Base-by-base conservation (phyloP, 2,888 invertebrate genomes). In the Oxystoma pomonae region DNA sequence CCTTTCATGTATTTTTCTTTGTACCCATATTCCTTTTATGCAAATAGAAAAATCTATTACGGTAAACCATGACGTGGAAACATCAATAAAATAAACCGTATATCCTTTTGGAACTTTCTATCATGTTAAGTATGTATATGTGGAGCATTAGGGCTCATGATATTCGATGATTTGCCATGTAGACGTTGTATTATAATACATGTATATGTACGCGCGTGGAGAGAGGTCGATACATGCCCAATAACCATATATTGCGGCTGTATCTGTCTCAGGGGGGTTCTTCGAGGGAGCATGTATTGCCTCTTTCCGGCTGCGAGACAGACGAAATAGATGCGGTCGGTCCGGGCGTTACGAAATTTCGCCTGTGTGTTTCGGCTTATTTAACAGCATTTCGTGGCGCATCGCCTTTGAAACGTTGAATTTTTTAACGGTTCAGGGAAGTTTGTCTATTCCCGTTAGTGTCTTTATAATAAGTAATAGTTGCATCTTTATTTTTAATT, bases 201-300 rank as follows among this genome's bases (percentile, higher is more conserved):
- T 73, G 72, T 69, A 74, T 72, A 59, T 62, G 58, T 58, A 5
- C 53, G 53, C 7, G n/a, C n/a, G 19, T n/a, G 55, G 73, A 67
- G 68, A 69, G 12, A 74, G 73, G 72, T 71, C 77, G 76, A 78
- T 77, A 76, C 73, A 75, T 76, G 76, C 74, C 75, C 77, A 77
- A 78, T 77, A 77, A 78, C 77, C 78, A 77, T 77, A 78, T 76
- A 78, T 78, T 73, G 75, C 73, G 74, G 68, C 73, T 73, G 73
- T 77, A 77, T 78, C 75, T 76, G 76, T 76, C 78, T 75, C 76
- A 65, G 60, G 77, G 76, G 77, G 73, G 71, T 7, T 35, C 35
- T 35, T 35, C 35, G 69, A 65, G 21, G n/a, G 19, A 61, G 70
- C 73, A 70, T 76, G 74, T 73, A 76, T 76, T 76, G 75, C 74